Base-by-base conservation (phyloP, 2,888 invertebrate species). In the Criorhina ranunculi region DNA sequence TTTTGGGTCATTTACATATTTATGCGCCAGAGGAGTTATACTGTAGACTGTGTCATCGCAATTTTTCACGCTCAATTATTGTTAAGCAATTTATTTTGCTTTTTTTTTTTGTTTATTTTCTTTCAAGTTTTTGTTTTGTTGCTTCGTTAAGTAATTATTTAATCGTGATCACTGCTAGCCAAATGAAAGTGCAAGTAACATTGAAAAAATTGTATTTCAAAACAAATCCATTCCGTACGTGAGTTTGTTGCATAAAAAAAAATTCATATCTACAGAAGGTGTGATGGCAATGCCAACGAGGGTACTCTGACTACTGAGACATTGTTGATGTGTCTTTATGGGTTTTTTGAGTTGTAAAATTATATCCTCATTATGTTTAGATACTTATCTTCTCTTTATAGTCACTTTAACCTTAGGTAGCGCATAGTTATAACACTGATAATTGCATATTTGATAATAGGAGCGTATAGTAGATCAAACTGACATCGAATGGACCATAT, bases 101-200 rank as follows among this genome's bases (percentile, higher is more conserved):
- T n/a, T n/a, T n/a, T n/a, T n/a, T n/a, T 55, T 59, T 59, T 42
- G 8, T 35, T 46, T 31, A 9, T 40, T 6, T 62, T 37, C n/a
- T 35, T 24, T 24, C n/a, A 24, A 24, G 24, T 53, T 69, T 33
- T 35, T 7, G 17, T 35, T 46, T 42, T 19, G 12, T 62, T 9
- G 2, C 29, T 17, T 31, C 40, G 40, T 31, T 70, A 33, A 70
- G 62, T 78, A 62, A 62, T 57, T 57, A 29, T 66, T 72, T 15
- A 70, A 57, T 64, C 33, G 59, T 79, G 44, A 44, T 51, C 51
- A 57, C 49, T 35, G 51, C 29, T 11, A 51, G 15, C 29, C 49
- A n/a, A 79, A 73, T 59, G 81, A 81, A 81, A 81, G 76, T 76
- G 57, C n/a, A 69, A 62, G 62, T 78, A 67, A 72, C 53, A 78